phyloP scores from a whole-genome alignment of 2,113 vertebrate species.

The Hylia prasina region DNA sequence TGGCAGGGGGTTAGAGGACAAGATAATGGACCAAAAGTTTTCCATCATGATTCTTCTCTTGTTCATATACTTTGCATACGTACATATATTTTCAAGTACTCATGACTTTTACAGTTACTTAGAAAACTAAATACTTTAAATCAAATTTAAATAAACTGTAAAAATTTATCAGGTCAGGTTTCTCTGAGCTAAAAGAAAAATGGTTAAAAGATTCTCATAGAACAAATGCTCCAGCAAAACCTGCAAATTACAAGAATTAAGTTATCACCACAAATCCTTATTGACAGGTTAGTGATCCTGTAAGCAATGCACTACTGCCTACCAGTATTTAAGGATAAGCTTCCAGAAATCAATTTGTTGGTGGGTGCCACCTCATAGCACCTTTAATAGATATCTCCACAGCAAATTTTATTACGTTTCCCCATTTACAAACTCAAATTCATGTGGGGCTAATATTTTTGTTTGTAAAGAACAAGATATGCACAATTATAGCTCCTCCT shows the following conservation, averaged over 20 bases:
- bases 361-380: not conserved
- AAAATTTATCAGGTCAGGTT: not conserved
- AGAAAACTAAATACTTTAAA: not conserved
- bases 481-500: not conserved
- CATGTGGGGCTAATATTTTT: accelerated
- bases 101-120: not conserved
- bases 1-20: accelerated
- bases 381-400: not conserved
- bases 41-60: not conserved
- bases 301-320: not conserved
- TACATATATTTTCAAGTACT: not conserved
- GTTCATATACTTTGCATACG: not conserved
- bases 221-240: not conserved
- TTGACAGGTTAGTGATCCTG: not conserved
- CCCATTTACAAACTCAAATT: not conserved
- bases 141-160: not conserved
- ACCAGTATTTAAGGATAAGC: not conserved
- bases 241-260: not conserved
- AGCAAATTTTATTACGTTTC: not conserved
- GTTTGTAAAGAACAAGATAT: not conserved
- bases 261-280: not conserved
- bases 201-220: not conserved
- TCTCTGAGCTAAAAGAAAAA: not conserved
- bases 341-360: not conserved
- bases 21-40: not conserved